phyloP scores from a whole-genome alignment of 2,797 vertebrate species.

The Cuniculus paca region DNA sequence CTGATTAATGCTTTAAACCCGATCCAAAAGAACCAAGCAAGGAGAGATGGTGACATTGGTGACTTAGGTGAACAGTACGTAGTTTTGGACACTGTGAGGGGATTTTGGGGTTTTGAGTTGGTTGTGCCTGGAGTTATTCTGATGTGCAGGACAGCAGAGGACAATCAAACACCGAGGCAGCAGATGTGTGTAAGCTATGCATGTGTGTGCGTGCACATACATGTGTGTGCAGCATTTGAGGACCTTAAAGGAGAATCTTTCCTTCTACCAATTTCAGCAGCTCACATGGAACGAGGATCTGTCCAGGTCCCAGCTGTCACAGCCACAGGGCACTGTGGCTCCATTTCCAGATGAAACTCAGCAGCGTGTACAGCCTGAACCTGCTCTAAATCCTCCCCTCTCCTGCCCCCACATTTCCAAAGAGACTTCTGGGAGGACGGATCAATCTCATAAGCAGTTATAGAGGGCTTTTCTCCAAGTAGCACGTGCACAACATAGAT shows the following conservation, averaged over 20 bases:
- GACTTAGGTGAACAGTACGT: not conserved
- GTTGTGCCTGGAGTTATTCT: not conserved
- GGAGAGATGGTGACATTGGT: not conserved
- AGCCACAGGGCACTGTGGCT: not conserved
- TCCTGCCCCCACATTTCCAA: not conserved
- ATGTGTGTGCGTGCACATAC: fast-evolving
- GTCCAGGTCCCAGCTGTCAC: not conserved
- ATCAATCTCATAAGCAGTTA: not conserved
- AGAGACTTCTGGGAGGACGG: not conserved
- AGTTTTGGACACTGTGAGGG: not conserved
- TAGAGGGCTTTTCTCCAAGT: not conserved
- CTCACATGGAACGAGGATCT: not conserved
- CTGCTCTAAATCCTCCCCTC: not conserved
- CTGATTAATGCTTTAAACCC: slow-evolving; percentile 20
- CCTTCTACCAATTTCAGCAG: not conserved
- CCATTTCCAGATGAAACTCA: not conserved
- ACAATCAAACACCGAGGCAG: not conserved
- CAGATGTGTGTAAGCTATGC: not conserved
- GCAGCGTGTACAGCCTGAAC: not conserved
- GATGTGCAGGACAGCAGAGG: not conserved
- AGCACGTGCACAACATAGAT: not conserved
- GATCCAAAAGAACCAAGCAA: not conserved
- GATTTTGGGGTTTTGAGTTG: not conserved
- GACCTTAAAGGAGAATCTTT: not conserved
- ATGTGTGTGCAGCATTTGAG: not conserved